These are phyloP conservation scores for Fragum whitleyi DNA, from an alignment of 2,888 invertebrate genomes.

Conservation along the genomic window DNA sequence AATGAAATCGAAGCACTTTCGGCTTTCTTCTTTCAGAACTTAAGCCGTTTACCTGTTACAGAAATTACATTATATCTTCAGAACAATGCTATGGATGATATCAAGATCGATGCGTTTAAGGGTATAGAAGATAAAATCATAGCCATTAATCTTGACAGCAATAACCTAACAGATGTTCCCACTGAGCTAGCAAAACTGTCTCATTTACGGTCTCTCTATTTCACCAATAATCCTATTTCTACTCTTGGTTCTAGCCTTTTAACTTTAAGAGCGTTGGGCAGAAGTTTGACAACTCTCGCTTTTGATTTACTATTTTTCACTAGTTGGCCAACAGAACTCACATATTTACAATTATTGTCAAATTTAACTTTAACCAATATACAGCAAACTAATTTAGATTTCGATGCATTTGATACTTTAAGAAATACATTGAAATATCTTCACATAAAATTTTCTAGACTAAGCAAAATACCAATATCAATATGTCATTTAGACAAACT, in stretches of 20 bases:
- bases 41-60: neutral
- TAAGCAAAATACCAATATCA: neutral
- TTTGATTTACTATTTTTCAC: neutral
- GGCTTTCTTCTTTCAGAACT: neutral
- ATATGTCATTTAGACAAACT: neutral
- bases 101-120: neutral
- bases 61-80: neutral
- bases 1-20: neutral
- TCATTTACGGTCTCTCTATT: neutral
- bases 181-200: neutral
- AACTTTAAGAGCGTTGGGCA: neutral
- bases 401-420: neutral
- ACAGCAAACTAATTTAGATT: neutral
- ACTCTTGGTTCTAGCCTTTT: neutral
- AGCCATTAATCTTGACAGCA: neutral
- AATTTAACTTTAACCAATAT: neutral
- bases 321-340: neutral
- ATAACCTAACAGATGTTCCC: neutral
- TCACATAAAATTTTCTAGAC: neutral
- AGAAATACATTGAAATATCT: neutral
- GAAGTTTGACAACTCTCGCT: neutral
- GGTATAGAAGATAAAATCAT: neutral
- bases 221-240: neutral
- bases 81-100: neutral
- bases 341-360: neutral